Conservation (phyloP, 1,140 invertebrate genomes). For the Drosophila varians region DNA sequence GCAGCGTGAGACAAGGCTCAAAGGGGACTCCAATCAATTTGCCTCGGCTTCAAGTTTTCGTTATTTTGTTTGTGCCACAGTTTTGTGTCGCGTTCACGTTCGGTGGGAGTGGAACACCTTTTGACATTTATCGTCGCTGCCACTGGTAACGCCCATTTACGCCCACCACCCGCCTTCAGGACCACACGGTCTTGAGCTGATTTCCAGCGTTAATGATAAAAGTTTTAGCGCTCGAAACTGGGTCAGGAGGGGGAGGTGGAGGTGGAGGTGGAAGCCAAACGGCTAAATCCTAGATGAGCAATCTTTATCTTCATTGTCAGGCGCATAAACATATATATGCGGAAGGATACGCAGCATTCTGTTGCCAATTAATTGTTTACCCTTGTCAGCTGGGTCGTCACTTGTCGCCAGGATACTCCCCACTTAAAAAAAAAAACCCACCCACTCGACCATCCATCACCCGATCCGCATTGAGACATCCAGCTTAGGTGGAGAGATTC, state of each 20-base stretch:
- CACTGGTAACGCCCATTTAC: background rate
- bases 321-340: background rate
- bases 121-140: conserved; percentile 65
- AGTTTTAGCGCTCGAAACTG: conserved; percentile 49
- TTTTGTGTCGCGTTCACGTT: conserved; percentile 4
- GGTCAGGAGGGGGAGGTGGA: background rate
- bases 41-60: conserved; percentile 47
- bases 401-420: too few species aligned
- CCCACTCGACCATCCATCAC: conserved; percentile 43
- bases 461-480: conserved; percentile 46
- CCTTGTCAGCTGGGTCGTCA: conserved; percentile 72
- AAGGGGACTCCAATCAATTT: conserved; percentile 68
- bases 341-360: conserved; percentile 27
- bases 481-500: conserved; percentile 14
- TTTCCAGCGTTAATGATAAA: conserved; percentile 75
- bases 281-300: conserved; percentile 18
- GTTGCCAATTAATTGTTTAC: conserved; percentile 79
- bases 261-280: background rate
- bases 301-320: conserved; percentile 23
- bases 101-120: conserved; percentile 57
- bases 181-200: conserved; percentile 67
- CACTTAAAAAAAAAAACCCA: conserved; percentile 24
- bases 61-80: conserved; percentile 26
- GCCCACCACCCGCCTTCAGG: too few species aligned
- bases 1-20: conserved; percentile 58